Conservation (phyloP, 2,797 vertebrate species). For the Strix occidentalis region DNA sequence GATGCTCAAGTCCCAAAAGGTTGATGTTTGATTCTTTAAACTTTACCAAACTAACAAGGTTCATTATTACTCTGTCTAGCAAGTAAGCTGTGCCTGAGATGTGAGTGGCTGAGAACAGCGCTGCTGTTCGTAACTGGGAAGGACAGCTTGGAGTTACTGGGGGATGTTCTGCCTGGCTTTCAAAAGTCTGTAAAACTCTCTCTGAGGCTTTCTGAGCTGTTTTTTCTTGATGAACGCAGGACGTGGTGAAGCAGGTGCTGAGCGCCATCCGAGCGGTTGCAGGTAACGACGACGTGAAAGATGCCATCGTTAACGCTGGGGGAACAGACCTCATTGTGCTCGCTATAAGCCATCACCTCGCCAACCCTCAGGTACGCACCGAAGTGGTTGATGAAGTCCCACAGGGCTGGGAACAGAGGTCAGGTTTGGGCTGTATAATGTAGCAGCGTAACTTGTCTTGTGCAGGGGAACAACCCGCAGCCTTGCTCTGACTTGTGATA, state of each 20-base stretch:
- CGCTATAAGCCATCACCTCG: conserved; percentile 86
- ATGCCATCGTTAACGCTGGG: conserved; percentile 84
- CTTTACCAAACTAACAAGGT: neutral
- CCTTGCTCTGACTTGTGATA: neutral
- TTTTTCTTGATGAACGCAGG: conserved; percentile 67
- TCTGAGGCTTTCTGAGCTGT: neutral
- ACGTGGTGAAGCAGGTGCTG: conserved; percentile 89
- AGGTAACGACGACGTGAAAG: conserved; percentile 95
- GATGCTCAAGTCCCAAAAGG: neutral
- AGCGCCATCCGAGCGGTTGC: conserved; percentile 86
- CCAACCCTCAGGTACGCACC: conserved; percentile 81
- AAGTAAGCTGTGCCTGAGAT: rapidly evolving
- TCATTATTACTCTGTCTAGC: neutral
- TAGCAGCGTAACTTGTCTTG: neutral
- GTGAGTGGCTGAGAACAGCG: rapidly evolving
- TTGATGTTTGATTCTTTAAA: neutral
- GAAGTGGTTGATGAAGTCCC: rapidly evolving
- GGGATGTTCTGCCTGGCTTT: neutral
- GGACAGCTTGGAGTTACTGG: rapidly evolving
- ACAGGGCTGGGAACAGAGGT: rapidly evolving
- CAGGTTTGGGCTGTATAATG: neutral
- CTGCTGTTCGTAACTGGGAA: neutral
- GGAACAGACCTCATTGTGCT: conserved; percentile 88
- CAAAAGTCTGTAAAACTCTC: rapidly evolving
- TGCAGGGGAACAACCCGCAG: neutral